Conservation (phyloP, 2,797 vertebrate species). For the Vultur gryphus region DNA sequence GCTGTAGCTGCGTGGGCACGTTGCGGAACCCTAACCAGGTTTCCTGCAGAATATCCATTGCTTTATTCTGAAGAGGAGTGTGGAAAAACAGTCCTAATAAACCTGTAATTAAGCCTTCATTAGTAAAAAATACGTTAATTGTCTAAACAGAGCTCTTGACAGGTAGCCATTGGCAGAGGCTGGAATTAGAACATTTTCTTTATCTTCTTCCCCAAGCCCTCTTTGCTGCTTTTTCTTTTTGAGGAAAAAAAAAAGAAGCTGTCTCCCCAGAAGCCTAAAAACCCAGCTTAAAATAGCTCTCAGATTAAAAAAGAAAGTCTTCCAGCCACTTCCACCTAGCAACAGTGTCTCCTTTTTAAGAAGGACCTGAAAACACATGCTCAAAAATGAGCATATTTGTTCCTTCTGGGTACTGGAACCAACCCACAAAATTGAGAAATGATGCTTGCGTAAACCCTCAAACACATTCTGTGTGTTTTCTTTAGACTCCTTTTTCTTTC, state of each 20-base stretch:
- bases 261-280: slow-evolving; percentile 47
- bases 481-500: not conserved
- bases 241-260: not conserved
- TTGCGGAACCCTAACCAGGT: not conserved
- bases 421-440: slow-evolving; percentile 9
- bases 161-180: slow-evolving; percentile 48
- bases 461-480: slow-evolving; percentile 3
- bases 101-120: slow-evolving; percentile 49
- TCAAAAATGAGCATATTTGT: not conserved
- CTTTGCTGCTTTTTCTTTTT: not conserved
- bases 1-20: fast-evolving
- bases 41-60: not conserved
- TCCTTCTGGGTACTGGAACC: slow-evolving; percentile 32
- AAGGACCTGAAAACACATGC: slow-evolving; percentile 15
- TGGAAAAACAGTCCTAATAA: slow-evolving; percentile 47
- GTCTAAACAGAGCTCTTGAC: not conserved
- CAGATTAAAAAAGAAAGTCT: slow-evolving; percentile 50
- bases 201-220: not conserved
- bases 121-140: slow-evolving; percentile 26
- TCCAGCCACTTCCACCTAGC: slow-evolving; percentile 58
- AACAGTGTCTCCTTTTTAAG: not conserved
- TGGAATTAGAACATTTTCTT: slow-evolving; percentile 19
- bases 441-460: slow-evolving; percentile 20
- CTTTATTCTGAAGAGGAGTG: not conserved
- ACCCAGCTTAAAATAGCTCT: slow-evolving; percentile 47